Percentiles rank a stretch among this genome's conserved stretches.
These are phyloP conservation scores for Nasonia vitripennis DNA, from an alignment of 1,140 invertebrate genomes.

Conservation along the genomic window DNA sequence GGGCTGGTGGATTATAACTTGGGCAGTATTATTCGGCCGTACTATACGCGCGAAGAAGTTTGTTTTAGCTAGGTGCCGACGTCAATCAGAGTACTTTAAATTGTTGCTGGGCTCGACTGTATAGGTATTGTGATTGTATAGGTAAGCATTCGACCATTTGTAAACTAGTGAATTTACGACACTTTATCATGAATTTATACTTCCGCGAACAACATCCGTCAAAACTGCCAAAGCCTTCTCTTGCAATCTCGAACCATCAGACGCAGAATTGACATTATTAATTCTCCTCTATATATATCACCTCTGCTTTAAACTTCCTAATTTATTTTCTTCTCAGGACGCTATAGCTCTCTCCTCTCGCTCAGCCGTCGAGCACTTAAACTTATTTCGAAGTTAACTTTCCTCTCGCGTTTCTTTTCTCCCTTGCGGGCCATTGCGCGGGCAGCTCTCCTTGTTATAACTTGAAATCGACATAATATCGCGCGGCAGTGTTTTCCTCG, in stretches of 20 bases:
- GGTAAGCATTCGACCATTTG: too few relatives aligned
- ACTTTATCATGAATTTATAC: too few relatives aligned
- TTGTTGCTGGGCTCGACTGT: too few relatives aligned
- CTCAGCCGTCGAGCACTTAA: neutral
- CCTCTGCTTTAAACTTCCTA: neutral
- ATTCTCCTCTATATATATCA: neutral
- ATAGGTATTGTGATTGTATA: too few relatives aligned
- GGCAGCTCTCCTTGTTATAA: slow-evolving; percentile 17
- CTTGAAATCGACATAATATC: slow-evolving; percentile 23
- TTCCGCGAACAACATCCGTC: too few relatives aligned
- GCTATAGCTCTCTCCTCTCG: neutral
- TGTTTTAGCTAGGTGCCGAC: too few relatives aligned
- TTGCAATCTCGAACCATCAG: neutral
- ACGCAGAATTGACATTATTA: neutral
- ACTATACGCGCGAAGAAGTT: too few relatives aligned
- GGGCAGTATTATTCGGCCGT: too few relatives aligned
- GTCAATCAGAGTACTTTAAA: too few relatives aligned
- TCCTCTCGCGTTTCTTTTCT: neutral
- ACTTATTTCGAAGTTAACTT: slow-evolving; percentile 11
- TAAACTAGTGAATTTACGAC: too few relatives aligned
- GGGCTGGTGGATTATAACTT: too few relatives aligned
- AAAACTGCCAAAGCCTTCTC: too few relatives aligned
- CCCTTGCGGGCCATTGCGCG: neutral
- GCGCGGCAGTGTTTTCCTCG: neutral
- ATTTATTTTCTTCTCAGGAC: neutral